phyloP scores from a whole-genome alignment of 2,797 vertebrate species.

The Xyrichtys novacula region DNA sequence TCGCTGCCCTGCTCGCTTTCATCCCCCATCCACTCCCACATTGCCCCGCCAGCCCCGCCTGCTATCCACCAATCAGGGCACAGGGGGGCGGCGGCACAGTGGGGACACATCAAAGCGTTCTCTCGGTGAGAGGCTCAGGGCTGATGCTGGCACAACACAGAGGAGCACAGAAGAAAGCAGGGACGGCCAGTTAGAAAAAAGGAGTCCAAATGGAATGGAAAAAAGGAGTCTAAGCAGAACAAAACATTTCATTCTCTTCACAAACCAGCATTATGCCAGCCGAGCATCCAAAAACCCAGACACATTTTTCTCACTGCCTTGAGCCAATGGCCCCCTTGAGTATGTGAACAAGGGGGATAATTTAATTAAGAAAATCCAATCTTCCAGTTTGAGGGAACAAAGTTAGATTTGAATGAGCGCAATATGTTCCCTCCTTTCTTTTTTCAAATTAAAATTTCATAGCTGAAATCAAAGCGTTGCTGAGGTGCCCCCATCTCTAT shows the following conservation, averaged over 20 bases:
- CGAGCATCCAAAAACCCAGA: constrained; percentile 86
- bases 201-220: constrained; percentile 88
- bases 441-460: constrained; percentile 85
- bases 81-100: constrained; percentile 87
- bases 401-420: constrained; percentile 87
- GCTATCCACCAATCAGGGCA: constrained; percentile 92
- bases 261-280: constrained; percentile 86
- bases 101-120: constrained; percentile 97
- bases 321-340: constrained; percentile 91
- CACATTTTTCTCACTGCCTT: constrained; percentile 93
- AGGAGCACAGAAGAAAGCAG: constrained; percentile 88
- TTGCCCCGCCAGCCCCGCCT: constrained; percentile 89
- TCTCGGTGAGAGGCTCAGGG: constrained; percentile 91
- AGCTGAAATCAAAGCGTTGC: constrained; percentile 83
- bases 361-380: constrained; percentile 92
- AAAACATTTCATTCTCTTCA: constrained; percentile 94
- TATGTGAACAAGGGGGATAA: constrained; percentile 97
- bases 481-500: constrained; percentile 74
- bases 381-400: constrained; percentile 89
- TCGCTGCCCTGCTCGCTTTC: constrained; percentile 90
- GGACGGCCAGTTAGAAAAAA: constrained; percentile 88
- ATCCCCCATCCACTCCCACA: constrained; percentile 94
- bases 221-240: constrained; percentile 91
- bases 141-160: constrained; percentile 94
- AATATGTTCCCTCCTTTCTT: constrained; percentile 82